phyloP scores from a whole-genome alignment of 2,797 vertebrate species.

The Sarcoramphus papa region DNA sequence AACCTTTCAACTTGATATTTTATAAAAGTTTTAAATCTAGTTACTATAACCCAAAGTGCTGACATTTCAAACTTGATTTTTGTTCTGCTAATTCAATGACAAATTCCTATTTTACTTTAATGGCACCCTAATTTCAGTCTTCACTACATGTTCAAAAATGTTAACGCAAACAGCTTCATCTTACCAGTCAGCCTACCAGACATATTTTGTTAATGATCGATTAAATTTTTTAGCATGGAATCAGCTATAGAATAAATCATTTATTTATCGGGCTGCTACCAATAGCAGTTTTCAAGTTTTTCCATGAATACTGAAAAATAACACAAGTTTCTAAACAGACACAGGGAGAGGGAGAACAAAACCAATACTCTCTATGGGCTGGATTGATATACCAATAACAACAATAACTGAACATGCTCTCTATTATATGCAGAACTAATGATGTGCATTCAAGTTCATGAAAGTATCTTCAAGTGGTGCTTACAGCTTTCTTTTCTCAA shows the following conservation, averaged over 20 bases:
- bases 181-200: neutral
- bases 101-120: neutral
- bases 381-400: slow-evolving; percentile 8
- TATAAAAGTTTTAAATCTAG: neutral
- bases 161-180: neutral
- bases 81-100: neutral
- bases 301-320: neutral
- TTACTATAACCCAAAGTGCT: neutral
- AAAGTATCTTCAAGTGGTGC: slow-evolving; percentile 60
- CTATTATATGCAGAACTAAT: slow-evolving; percentile 52
- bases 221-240: neutral
- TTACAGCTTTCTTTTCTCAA: slow-evolving; percentile 68
- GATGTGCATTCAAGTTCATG: slow-evolving; percentile 55
- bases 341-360: neutral
- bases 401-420: neutral
- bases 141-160: neutral
- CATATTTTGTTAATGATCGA: neutral
- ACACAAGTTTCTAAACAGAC: neutral
- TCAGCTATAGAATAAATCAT: neutral
- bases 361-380: neutral
- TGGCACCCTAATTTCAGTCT: neutral
- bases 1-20: neutral
- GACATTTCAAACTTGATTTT: neutral
- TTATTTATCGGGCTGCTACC: neutral
- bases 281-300: neutral